Percentiles rank a stretch among this genome's conserved stretches.
These are phyloP conservation scores for Caenorhabditis wallacei DNA, from an alignment of 2,888 invertebrate species.

Conservation along the genomic window DNA sequence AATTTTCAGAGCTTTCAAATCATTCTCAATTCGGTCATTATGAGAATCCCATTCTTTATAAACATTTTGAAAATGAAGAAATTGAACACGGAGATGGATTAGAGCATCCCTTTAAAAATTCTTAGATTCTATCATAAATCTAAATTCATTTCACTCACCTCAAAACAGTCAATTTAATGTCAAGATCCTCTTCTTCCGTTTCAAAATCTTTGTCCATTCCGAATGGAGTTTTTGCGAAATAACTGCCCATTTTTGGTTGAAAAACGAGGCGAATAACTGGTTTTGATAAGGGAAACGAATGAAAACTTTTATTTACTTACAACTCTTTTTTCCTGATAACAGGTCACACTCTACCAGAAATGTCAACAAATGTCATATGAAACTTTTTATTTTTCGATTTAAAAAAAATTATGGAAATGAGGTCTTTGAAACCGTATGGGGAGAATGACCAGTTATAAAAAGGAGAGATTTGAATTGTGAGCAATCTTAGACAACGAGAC, in stretches of 20 bases:
- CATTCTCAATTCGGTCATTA: conserved; percentile 2
- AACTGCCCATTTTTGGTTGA: conserved; percentile 15
- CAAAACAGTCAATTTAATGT: conserved; percentile 21
- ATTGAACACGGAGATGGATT: conserved; percentile 42
- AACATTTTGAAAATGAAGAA: conserved; percentile 44
- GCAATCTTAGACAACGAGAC: conserved; percentile 10
- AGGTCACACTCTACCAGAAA: background rate
- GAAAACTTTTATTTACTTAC: conserved; percentile 3
- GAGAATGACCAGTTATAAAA: background rate
- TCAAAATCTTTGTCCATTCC: conserved; percentile 6
- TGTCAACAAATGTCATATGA: conserved; percentile 25
- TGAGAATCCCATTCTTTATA: background rate
- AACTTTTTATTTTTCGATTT: background rate
- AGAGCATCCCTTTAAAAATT: conserved; percentile 28
- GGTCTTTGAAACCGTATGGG: background rate
- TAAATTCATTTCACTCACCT: conserved; percentile 11
- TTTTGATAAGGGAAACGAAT: conserved; percentile 4
- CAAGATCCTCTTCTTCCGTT: conserved; percentile 14
- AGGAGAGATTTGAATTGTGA: background rate
- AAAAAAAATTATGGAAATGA: background rate
- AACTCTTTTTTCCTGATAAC: conserved; percentile 8
- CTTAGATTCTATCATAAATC: background rate
- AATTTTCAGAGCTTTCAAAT: conserved; percentile 32
- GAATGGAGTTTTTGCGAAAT: conserved; percentile 15
- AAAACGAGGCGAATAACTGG: background rate